Base-by-base conservation (phyloP, 2,797 vertebrate species). In the Myripristis jacobus region DNA sequence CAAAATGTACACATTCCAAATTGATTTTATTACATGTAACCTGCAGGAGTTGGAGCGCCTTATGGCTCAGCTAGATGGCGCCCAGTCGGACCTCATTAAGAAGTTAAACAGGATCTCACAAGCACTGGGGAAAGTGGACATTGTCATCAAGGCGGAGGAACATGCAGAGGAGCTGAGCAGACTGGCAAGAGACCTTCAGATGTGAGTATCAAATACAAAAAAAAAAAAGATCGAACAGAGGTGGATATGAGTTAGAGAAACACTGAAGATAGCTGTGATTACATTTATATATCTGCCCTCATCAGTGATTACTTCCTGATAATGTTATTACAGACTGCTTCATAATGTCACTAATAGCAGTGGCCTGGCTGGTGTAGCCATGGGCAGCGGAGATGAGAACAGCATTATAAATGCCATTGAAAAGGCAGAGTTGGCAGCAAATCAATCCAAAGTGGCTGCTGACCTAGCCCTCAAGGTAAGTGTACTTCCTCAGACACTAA, bases 1-100 rank as follows among this genome's bases (percentile, higher is more conserved):
- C 27, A 29, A 29, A 29, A 29, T 3, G 4, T 52, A 19, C 3
- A 15, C 12, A 19, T 21, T 48, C 46, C 6, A 34, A 29, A 55
- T 1, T 15, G 3, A 29, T 1, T 47, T 55, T 9, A 41, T 19
- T 43, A 46, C 21, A 1, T 55, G 18, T 52, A 19, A 46, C 46
- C 62, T 52, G 22, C 41, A 97, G 96, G 94, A 94, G 41, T 95
- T 94, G 44, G 93, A 94, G 81, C 90, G 61, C 24, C 77, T 93
- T 47, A 88, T 91, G 71, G 94, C 94, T 68, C 90, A 92, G 67
- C 61, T 96, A 75, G 94, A 96, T 61, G 94, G 93, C 41, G 94
- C 89, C 60, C 90, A 90, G 68, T 79, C 54, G 10, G 79, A 89
- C 27, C 85, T 97, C 52, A 89, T 70, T n/a, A 86, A 86, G 74